Conservation (phyloP, 2,797 vertebrate species). For the Pelodytes ibericus region DNA sequence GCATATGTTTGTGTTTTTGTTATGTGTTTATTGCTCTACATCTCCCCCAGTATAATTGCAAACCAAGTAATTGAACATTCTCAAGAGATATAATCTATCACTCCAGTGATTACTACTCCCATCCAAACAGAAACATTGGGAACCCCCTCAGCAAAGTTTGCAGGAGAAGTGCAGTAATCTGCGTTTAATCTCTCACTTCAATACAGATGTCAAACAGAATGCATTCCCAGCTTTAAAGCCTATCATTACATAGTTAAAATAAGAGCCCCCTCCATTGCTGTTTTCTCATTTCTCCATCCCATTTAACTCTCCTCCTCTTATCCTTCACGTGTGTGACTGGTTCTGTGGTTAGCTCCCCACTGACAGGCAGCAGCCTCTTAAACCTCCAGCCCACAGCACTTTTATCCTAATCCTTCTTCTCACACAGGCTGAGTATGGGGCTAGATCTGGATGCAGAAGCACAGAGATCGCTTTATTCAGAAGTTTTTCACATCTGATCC, state of each 20-base stretch:
- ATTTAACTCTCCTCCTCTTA: conserved; percentile 25
- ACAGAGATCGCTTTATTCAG: conserved; percentile 44
- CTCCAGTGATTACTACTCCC: too few relatives aligned
- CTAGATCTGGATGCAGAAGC: conserved; percentile 36
- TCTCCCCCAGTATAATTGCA: too few relatives aligned
- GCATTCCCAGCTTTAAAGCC: not conserved
- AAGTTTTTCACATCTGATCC: conserved; percentile 5
- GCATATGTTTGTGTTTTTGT: too few relatives aligned
- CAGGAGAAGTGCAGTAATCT: too few relatives aligned
- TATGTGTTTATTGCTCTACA: too few relatives aligned
- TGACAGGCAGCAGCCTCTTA: conserved; percentile 28
- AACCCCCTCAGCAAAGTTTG: too few relatives aligned
- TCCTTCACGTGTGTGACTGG: conserved; percentile 53
- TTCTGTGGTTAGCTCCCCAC: conserved; percentile 34
- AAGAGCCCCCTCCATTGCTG: conserved; percentile 19
- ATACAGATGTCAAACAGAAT: not conserved
- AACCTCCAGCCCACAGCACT: conserved; percentile 26
- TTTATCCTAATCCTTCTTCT: conserved; percentile 32
- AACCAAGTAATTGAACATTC: too few relatives aligned
- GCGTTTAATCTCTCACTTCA: too few relatives aligned
- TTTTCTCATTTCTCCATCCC: conserved; percentile 32
- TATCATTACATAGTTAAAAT: conserved; percentile 32
- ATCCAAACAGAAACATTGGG: too few relatives aligned
- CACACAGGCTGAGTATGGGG: conserved; percentile 42
- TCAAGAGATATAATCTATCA: too few relatives aligned